These are phyloP conservation scores for Hemistola chrysoprasaria DNA, from an alignment of 2,888 invertebrate species.

Conservation along the genomic window DNA sequence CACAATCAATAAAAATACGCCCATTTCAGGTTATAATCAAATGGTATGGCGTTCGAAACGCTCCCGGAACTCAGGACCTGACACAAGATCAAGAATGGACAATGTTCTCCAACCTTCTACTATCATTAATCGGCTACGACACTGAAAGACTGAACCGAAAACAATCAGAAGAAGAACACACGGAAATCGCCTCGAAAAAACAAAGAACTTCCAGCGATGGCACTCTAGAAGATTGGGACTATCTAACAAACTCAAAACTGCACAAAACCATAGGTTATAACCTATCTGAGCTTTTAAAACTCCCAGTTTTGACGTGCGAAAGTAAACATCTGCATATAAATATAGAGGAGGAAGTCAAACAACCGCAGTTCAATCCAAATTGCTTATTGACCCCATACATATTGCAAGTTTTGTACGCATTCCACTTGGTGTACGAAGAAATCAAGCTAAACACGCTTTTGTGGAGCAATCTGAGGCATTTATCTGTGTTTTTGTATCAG, in stretches of 20 bases:
- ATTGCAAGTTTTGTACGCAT: slow-evolving; percentile 87
- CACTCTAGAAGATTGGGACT: slow-evolving; percentile 91
- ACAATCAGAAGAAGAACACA: slow-evolving; percentile 59
- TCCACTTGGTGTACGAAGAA: slow-evolving; percentile 96
- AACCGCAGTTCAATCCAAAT: slow-evolving; percentile 81
- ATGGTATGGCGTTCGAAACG: slow-evolving; percentile 95
- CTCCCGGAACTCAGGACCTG: slow-evolving; percentile 91
- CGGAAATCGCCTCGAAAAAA: slow-evolving; percentile 84
- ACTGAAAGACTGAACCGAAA: slow-evolving; percentile 78
- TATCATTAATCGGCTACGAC: slow-evolving; percentile 88
- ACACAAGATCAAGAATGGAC: slow-evolving; percentile 90
- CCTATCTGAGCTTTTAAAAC: slow-evolving; percentile 66
- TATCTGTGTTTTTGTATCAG: slow-evolving; percentile 88
- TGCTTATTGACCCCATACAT: slow-evolving; percentile 88
- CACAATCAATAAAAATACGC: no score
- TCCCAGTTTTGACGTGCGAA: slow-evolving; percentile 39
- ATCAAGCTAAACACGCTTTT: slow-evolving; percentile 90
- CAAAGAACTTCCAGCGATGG: slow-evolving; percentile 90
- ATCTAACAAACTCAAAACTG: slow-evolving; percentile 82
- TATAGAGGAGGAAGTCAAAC: slow-evolving; percentile 43
- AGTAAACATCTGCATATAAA: slow-evolving; percentile 32
- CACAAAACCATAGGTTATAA: slow-evolving; percentile 75
- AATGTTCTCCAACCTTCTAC: slow-evolving; percentile 84
- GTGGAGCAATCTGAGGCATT: slow-evolving; percentile 84
- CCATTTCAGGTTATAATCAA: slow-evolving; percentile 83